Conservation (phyloP, 2,888 invertebrate species). For the Tromatobia lineatoria region DNA sequence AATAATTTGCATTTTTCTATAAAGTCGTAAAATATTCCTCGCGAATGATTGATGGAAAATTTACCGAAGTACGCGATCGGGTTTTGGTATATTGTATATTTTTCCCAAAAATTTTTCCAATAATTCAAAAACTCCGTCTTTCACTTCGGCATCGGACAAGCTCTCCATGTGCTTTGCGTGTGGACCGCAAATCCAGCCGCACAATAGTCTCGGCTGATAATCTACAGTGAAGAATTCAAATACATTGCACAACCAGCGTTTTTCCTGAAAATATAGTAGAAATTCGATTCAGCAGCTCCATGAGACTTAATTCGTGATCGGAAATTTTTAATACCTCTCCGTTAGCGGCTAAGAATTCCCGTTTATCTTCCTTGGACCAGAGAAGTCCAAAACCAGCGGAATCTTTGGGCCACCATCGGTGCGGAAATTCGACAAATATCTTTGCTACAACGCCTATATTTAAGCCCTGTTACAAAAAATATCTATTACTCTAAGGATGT, state of each 20-base stretch:
- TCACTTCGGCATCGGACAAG: conserved; percentile 87
- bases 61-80: conserved; percentile 87
- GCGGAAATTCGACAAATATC: conserved; percentile 90
- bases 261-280: conserved; percentile 76
- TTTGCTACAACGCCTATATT: conserved; percentile 90
- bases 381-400: conserved; percentile 86
- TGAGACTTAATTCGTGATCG: background rate
- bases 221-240: conserved; percentile 90
- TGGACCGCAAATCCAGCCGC: conserved; percentile 90
- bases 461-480: conserved; percentile 85
- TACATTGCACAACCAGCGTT: conserved; percentile 89
- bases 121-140: conserved; percentile 86
- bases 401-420: conserved; percentile 88
- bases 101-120: conserved; percentile 87
- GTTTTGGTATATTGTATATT: conserved; percentile 86
- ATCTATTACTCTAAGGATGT: too few species aligned
- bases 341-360: conserved; percentile 82
- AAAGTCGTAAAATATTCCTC: conserved; percentile 5
- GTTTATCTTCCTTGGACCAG: conserved; percentile 87
- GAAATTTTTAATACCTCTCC: conserved; percentile 75
- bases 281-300: background rate
- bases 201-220: conserved; percentile 88
- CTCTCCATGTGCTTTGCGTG: conserved; percentile 89
- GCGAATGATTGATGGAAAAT: conserved; percentile 38
- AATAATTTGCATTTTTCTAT: background rate